Conservation (phyloP, 64 coral and sea anemone genomes). For the Stichodactyla helianthus region DNA sequence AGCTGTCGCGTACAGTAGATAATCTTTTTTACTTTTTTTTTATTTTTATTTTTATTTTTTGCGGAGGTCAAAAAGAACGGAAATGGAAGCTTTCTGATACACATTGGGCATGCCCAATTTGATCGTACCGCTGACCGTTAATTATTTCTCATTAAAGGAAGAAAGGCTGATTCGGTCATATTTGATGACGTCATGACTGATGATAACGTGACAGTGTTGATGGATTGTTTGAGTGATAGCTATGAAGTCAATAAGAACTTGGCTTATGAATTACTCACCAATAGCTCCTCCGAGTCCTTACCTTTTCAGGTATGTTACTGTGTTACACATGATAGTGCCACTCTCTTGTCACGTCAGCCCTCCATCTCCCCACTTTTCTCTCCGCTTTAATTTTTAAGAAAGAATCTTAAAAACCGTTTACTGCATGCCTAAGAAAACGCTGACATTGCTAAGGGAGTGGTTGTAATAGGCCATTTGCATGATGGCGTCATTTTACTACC, state of each 20-base stretch:
- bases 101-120: not conserved
- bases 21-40: too few relatives aligned
- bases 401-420: too few relatives aligned
- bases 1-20: not conserved
- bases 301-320: conserved; percentile 68
- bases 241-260: conserved; percentile 82
- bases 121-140: not conserved
- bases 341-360: too few relatives aligned
- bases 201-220: conserved; percentile 55
- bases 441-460: too few relatives aligned
- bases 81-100: too few relatives aligned
- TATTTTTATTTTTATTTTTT: too few relatives aligned
- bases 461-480: too few relatives aligned
- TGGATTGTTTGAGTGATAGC: conserved; percentile 78
- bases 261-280: conserved; percentile 66
- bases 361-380: not conserved
- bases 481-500: too few relatives aligned
- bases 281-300: conserved; percentile 12
- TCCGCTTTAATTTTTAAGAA: too few relatives aligned
- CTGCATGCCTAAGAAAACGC: too few relatives aligned
- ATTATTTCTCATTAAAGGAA: not conserved
- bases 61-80: too few relatives aligned
- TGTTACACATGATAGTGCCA: too few relatives aligned
- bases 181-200: conserved; percentile 42
- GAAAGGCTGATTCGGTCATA: not conserved